phyloP scores from a whole-genome alignment of 2,797 vertebrate genomes.

The Perodicticus potto region DNA sequence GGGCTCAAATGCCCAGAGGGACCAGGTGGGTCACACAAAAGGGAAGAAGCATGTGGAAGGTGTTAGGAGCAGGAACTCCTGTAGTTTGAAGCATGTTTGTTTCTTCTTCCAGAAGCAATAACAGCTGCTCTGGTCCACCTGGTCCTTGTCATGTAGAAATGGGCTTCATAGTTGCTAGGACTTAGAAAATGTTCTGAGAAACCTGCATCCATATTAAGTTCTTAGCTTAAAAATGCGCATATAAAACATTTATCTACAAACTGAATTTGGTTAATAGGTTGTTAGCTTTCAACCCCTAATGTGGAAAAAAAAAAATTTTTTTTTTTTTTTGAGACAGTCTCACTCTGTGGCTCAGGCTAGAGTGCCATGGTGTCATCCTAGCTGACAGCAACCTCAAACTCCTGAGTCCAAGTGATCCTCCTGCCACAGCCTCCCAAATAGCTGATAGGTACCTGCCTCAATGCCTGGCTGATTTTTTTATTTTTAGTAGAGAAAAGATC shows the following conservation, averaged over 20 bases:
- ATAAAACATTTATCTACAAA: conserved; percentile 1
- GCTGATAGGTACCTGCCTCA: no score
- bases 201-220: neutral
- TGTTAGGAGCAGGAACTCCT: fast-evolving
- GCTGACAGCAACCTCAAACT: no score
- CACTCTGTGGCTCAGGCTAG: no score
- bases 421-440: no score
- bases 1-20: neutral
- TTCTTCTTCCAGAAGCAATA: neutral
- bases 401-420: no score
- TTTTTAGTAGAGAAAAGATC: no score
- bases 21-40: fast-evolving
- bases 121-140: fast-evolving
- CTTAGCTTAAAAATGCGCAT: neutral
- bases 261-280: neutral
- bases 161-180: neutral
- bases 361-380: no score
- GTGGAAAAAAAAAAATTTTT: neutral
- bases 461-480: no score
- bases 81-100: neutral
- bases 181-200: neutral
- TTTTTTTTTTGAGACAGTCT: no score
- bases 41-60: neutral
- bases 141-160: neutral
- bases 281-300: neutral